Base-by-base conservation (phyloP, 2,797 vertebrate species). In the Parotocinclus haroldoi region DNA sequence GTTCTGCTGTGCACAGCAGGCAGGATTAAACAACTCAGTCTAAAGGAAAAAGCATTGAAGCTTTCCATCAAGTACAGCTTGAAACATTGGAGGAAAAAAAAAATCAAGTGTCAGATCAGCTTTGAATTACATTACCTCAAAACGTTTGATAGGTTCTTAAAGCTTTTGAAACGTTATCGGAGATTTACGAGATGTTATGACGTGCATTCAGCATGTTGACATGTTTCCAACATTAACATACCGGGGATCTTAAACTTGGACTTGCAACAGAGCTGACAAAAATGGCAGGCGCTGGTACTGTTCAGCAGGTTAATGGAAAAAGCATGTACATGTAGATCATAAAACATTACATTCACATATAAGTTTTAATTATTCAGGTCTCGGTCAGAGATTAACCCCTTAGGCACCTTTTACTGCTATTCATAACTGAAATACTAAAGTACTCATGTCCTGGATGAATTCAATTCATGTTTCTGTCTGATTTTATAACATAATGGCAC, bases 201-300 rank as follows among this genome's bases (percentile, higher is more conserved):
- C 66, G 51, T 61, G 59, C 14, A 48, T 78, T 67, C 68, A 61
- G 58, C 16, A 52, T 17, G 61, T 63, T 56, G 46, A 74, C 51
- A 45, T 46, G 0, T 61, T 68, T 66, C 77, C 78, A 79, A 78
- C 65, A 76, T 72, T 71, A 77, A 75, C 71, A 77, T 76, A 71
- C 68, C 37, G 61, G 72, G 69, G 71, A 71, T 77, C 75, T 66
- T 76, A 73, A 69, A 75, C 69, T 65, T 79, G 74, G 77, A 76
- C n/a, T 39, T 61, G 68, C 62, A 69, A 65, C 64, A 75, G 70
- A 64, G 60, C 53, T 46, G 52, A 74, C 57, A 52, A 49, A 38
- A 58, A 71, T 8, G 61, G 63, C 40, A 48, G 18, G 55, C 57
- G 71, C 71, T 73, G 69, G 66, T 61, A 71, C 68, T 77, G 75